Conservation (phyloP, 1,140 invertebrate genomes). For the Sarcophaga peregrina region DNA sequence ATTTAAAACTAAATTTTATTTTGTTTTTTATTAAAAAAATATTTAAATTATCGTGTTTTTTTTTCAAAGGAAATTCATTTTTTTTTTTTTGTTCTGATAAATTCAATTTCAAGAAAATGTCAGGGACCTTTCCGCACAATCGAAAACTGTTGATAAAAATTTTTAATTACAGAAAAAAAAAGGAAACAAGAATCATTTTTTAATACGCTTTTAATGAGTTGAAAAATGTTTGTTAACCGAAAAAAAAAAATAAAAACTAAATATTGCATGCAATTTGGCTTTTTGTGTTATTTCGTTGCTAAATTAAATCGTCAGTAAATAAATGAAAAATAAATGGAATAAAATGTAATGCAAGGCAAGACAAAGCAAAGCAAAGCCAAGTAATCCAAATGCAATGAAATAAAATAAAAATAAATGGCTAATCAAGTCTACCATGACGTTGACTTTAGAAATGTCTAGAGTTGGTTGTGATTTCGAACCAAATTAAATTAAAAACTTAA, state of each 20-base stretch:
- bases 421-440: slow-evolving; percentile 26
- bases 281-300: background rate
- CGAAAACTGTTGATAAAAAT: slow-evolving; percentile 3
- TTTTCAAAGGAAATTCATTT: background rate
- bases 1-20: too few relatives aligned
- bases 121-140: background rate
- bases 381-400: background rate
- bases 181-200: too few relatives aligned
- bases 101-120: background rate
- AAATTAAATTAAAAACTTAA: background rate
- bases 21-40: background rate
- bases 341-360: too few relatives aligned
- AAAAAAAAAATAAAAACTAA: background rate
- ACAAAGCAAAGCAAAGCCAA: too few relatives aligned
- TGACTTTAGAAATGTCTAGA: slow-evolving; percentile 9
- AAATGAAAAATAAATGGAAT: background rate
- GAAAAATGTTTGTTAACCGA: background rate
- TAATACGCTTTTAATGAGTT: background rate
- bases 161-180: background rate
- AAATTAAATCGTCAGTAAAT: background rate
- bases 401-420: background rate
- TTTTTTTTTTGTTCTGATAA: background rate
- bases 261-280: background rate
- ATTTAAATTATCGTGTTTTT: background rate
- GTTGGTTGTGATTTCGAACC: background rate